phyloP scores from a whole-genome alignment of 2,888 invertebrate genomes.

The Heliconius erato region DNA sequence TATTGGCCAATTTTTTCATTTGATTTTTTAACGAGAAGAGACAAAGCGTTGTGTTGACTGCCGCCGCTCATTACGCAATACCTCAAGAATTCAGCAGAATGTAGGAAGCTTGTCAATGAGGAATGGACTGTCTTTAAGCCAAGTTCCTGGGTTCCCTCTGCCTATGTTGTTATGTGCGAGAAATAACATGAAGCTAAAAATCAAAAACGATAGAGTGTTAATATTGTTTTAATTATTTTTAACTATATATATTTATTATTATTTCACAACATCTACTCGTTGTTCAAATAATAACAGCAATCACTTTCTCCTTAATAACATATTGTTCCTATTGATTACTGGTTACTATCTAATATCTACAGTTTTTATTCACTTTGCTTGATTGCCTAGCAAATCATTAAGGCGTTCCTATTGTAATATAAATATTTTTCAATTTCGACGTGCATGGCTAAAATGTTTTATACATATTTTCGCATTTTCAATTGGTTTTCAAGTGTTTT shows the following conservation, averaged over 20 bases:
- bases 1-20: too few relatives aligned
- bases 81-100: too few relatives aligned
- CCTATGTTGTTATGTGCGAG: too few relatives aligned
- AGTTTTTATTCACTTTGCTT: neutral
- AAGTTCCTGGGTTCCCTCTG: too few relatives aligned
- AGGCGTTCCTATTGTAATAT: neutral
- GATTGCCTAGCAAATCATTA: neutral
- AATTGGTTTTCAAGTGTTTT: slow-evolving; percentile 57
- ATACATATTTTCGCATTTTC: slow-evolving; percentile 58
- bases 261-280: neutral
- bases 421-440: neutral
- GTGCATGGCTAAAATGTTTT: slow-evolving; percentile 57
- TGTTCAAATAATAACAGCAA: neutral
- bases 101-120: too few relatives aligned
- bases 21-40: too few relatives aligned
- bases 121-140: too few relatives aligned
- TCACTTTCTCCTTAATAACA: slow-evolving; percentile 9
- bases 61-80: too few relatives aligned
- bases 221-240: neutral
- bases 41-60: too few relatives aligned
- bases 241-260: neutral
- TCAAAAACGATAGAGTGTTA: too few relatives aligned
- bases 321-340: neutral
- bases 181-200: too few relatives aligned
- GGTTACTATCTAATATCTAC: neutral